Base-by-base conservation (phyloP, 2,113 vertebrate species). In the Bubalus kerabau region DNA sequence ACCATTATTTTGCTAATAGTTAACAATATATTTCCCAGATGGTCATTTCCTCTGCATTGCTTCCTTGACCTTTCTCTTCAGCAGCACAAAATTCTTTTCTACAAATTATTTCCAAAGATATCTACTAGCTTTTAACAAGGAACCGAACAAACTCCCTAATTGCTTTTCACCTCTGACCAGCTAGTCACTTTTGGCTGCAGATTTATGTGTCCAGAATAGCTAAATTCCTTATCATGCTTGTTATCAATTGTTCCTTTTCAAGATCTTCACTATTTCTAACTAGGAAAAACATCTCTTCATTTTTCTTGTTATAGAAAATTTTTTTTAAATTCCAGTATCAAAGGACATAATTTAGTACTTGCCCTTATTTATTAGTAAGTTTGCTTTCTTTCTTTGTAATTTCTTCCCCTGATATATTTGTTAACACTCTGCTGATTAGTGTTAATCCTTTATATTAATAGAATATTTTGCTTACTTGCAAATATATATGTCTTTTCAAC, bases 371-470 rank as follows among this genome's bases (percentile, higher is more conserved):
- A 92, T 94, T 87, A 96, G 59, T 54, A 90, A 90, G 83, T 28
- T 94, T 85, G 56, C 60, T 97, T 97, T 43, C 24, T 84, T 87
- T 93, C 85, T 95, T 43, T 59, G 15, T 91, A 85, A 74, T 67
- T 95, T 86, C 57, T 94, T 94, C 36, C 43, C 43, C 52, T 95
- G 87, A 87, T 95, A 54, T 74, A 97, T 97, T 91, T 97, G 71
- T 97, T 98, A 96, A 92, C 96, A 97, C 80, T n/a, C 67, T 59
- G 60, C 59, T 94, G 87, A 98, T 96, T 90, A 87, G 78, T 94
- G 96, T 76, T 97, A 97, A 98, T 97, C 78, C 56, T 94, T 93
- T 90, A 46, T 95, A 90, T 90, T 92, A 97, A 78, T 95, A 96
- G 86, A 96, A 30, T 96, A 88, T 86, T 93, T 95, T 95, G 52